Evolutionary conservation across 2,888 invertebrate genomes (phyloP).

Genomic region (Sphinx pinastri): DNA sequence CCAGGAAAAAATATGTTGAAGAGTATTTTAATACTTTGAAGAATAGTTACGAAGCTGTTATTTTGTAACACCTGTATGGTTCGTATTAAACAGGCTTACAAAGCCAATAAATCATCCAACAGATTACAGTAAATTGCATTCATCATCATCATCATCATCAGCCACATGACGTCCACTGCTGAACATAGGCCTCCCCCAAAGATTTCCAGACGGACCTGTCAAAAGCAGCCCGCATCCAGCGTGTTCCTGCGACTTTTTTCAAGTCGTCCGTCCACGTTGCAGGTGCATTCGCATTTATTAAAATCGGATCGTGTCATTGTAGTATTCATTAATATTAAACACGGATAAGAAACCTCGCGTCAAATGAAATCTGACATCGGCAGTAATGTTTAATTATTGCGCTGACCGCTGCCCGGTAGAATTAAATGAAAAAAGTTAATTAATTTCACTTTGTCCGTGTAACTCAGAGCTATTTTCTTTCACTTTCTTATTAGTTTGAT

Average conservation of each 20-base stretch:
- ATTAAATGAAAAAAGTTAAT: slow-evolving; percentile 22
- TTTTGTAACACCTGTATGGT: too few relatives aligned
- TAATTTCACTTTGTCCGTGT: slow-evolving; percentile 18
- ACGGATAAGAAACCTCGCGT: slow-evolving; percentile 15
- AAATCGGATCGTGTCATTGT: background rate
- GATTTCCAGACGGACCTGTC: too few relatives aligned
- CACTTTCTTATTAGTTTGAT: background rate
- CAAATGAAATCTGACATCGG: slow-evolving; percentile 28
- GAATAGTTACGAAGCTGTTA: too few relatives aligned
- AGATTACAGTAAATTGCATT: background rate
- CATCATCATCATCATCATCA: too few relatives aligned
- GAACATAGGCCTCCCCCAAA: too few relatives aligned
- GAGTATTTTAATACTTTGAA: too few relatives aligned
- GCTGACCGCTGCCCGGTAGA: slow-evolving; percentile 13
- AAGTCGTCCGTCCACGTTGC: too few relatives aligned
- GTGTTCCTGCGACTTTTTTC: too few relatives aligned
- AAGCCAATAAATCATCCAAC: background rate
- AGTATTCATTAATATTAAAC: slow-evolving; percentile 9
- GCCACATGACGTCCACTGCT: too few relatives aligned
- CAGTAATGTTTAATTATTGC: slow-evolving; percentile 24
- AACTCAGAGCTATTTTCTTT: slow-evolving; percentile 6
- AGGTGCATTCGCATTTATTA: background rate
- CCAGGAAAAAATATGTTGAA: too few relatives aligned
- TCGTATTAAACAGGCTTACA: background rate
- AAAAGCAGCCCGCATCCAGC: too few relatives aligned